Evolutionary conservation across 1,140 invertebrate genomes (phyloP), one percentile per base, ranked within the genome.

Genomic region (Zaprionus capensis): DNA sequence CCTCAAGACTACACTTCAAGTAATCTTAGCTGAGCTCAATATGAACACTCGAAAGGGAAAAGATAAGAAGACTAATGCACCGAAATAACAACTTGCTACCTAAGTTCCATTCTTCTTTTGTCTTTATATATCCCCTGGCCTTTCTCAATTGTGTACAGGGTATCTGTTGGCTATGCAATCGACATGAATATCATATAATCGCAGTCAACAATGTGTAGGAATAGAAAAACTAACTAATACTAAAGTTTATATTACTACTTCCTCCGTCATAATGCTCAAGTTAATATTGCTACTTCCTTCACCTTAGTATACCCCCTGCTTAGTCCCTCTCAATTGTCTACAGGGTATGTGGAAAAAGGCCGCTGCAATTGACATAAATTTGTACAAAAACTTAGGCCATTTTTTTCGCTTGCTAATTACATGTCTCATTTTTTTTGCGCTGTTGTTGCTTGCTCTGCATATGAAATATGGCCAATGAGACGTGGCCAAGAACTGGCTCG

Each of bases 361-460:
- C 56, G 53, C 53, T 56, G 68, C 64, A 76, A 76, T 77, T 76
- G 74, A 68, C 65, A 67, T 72, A 72, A 68, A 80, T 77, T 68
- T 72, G 36, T 63, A 24, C 9, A 22, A 51, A 49, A 51, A 51
- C 55, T 26, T 53, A 41, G 15, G 17, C 24, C 53, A 55, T 55
- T 49, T 38, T 36, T 44, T 28, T 11, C 38, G 68, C n/a, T 46
- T 12, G 64, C 77, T 76, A 78, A 76, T 76, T 71, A 77, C 44
- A 71, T n/a, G 34, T 61, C 34, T 41, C 3, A 22, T 24, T 51
- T 51, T 51, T 51, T 20, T 46, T 41, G 38, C 15, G 31, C 31
- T 34, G 9, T 41, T 15, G 15, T 7, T n/a, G 38, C 38, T 41
- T 12, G 62, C 56, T 31, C 74, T 72, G 69, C 74, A 62, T 72